These are phyloP conservation scores for Eunapius fragilis DNA, from an alignment of 37 sponge, comb jelly and placozoan genomes.

Conservation along the genomic window DNA sequence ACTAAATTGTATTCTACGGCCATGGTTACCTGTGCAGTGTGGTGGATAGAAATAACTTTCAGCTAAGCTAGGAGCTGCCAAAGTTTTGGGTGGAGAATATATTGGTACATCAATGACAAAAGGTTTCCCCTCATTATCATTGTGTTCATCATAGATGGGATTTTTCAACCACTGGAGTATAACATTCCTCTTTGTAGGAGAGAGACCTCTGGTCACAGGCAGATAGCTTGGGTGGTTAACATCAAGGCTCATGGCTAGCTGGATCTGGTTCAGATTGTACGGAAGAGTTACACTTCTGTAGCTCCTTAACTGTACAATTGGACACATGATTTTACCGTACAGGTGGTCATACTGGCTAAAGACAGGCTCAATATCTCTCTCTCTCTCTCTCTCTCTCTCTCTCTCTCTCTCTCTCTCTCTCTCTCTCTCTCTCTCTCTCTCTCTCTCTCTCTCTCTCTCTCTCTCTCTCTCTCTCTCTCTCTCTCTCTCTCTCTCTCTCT, in stretches of 20 bases:
- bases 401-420: too few relatives aligned
- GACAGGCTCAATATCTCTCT: slow-evolving; percentile 26
- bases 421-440: too few relatives aligned
- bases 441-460: too few relatives aligned
- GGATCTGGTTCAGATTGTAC: slow-evolving; percentile 5
- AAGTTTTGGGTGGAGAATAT: not conserved
- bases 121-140: not conserved
- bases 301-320: slow-evolving; percentile 22
- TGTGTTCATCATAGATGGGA: slow-evolving; percentile 14
- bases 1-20: too few relatives aligned
- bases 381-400: too few relatives aligned
- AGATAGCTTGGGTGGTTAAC: slow-evolving; percentile 37
- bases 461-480: too few relatives aligned
- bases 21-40: too few relatives aligned
- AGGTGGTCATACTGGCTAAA: slow-evolving; percentile 41
- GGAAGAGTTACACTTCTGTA: slow-evolving; percentile 26
- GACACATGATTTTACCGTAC: slow-evolving; percentile 2
- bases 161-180: slow-evolving; percentile 52
- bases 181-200: slow-evolving; percentile 34
- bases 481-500: too few relatives aligned
- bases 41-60: too few relatives aligned
- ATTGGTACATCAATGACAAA: not conserved
- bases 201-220: slow-evolving; percentile 61
- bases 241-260: slow-evolving; percentile 1
- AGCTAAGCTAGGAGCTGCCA: too few relatives aligned